Percentiles rank a stretch among this genome's conserved stretches.
Evolutionary conservation across 2,888 invertebrate species (phyloP).

Genomic region (Drosophila rellima): DNA sequence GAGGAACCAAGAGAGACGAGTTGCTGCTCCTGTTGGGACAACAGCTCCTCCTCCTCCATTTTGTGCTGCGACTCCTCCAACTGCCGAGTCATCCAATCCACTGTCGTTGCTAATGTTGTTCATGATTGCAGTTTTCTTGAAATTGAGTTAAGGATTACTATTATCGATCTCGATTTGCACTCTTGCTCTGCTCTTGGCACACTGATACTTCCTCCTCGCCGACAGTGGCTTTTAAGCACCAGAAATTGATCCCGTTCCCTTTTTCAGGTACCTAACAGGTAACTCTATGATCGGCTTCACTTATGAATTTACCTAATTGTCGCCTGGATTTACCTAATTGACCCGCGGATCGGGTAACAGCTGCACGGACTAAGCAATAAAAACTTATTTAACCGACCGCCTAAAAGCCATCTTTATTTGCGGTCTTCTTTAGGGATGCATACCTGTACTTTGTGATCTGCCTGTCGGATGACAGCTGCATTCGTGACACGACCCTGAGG

Average conservation of each 20-base stretch:
- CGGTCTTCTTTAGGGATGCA: not conserved
- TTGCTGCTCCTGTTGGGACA: conserved; percentile 25
- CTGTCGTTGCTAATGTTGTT: conserved; percentile 63
- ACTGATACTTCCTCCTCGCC: conserved; percentile 49
- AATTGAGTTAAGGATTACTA: not conserved
- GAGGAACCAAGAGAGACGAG: conserved; percentile 80
- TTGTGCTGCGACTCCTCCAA: conserved; percentile 19
- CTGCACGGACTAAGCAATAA: conserved; percentile 22
- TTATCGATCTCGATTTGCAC: conserved; percentile 1
- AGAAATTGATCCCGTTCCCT: not conserved
- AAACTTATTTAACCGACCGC: conserved; percentile 11
- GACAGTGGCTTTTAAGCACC: conserved; percentile 15
- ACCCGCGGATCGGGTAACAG: not conserved
- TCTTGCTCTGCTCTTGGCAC: conserved; percentile 29
- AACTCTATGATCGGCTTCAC: not conserved
- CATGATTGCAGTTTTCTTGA: not conserved
- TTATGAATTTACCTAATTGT: conserved; percentile 30
- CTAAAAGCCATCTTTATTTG: not conserved
- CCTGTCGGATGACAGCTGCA: conserved; percentile 1
- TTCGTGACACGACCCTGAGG: not conserved
- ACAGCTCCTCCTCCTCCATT: conserved; percentile 7
- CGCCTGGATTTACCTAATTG: conserved; percentile 3
- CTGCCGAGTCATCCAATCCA: conserved; percentile 66
- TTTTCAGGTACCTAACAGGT: conserved; percentile 21
- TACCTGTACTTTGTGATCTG: not conserved